Conservation (phyloP, 2,113 vertebrate genomes). For the Crocuta crocuta region DNA sequence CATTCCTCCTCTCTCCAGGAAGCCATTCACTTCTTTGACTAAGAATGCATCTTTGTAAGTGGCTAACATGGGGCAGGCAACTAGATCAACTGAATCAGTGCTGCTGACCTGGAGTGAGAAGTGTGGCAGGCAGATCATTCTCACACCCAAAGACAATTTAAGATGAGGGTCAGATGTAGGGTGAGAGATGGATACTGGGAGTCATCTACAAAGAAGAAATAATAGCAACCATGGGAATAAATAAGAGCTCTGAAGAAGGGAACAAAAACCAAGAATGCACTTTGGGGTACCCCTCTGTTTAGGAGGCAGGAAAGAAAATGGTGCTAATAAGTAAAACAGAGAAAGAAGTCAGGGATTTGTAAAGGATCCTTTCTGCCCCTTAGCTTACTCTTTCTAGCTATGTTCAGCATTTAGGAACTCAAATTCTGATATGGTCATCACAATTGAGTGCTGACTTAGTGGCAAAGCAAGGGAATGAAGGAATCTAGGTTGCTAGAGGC, state of each 20-base stretch:
- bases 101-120: background rate
- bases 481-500: background rate
- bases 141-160: background rate
- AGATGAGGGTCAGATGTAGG: background rate
- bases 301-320: background rate
- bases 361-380: background rate
- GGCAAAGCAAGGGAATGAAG: background rate
- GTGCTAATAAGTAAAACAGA: background rate
- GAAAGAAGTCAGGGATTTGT: background rate
- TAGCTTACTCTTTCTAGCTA: background rate
- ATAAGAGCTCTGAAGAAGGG: background rate
- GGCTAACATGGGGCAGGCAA: background rate
- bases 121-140: background rate
- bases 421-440: background rate
- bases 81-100: background rate
- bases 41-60: background rate
- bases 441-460: background rate
- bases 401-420: background rate
- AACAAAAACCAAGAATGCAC: background rate
- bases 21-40: background rate
- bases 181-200: background rate
- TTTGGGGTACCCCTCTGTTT: background rate
- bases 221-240: background rate
- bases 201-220: background rate
- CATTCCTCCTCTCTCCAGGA: background rate